Conservation (phyloP, 2,113 vertebrate genomes). For the Colaptes auratus region DNA sequence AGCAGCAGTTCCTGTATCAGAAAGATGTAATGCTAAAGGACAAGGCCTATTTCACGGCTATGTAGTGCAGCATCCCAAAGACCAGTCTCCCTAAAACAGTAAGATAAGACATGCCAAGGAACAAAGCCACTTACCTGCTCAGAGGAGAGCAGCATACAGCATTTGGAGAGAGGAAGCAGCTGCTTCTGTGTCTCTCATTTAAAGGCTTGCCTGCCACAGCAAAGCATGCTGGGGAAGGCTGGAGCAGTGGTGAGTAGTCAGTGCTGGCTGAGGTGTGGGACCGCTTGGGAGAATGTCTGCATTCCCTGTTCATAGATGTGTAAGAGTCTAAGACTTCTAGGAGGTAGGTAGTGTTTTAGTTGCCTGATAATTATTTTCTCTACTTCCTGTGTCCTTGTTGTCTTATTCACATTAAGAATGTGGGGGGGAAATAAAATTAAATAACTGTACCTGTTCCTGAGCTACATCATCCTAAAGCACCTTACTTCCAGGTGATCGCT, state of each 20-base stretch:
- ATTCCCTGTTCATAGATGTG: no score
- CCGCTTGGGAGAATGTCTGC: not conserved
- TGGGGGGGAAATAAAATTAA: not conserved
- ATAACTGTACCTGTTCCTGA: not conserved
- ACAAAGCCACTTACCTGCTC: not conserved
- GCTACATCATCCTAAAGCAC: not conserved
- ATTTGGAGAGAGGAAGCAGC: not conserved
- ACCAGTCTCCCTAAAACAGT: not conserved
- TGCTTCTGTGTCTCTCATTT: not conserved
- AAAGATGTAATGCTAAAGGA: not conserved
- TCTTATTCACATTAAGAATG: not conserved
- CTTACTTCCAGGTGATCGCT: not conserved
- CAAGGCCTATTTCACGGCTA: accelerated
- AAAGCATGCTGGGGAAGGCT: not conserved
- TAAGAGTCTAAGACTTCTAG: not conserved
- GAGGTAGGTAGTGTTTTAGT: not conserved
- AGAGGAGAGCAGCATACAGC: accelerated
- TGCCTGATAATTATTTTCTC: not conserved
- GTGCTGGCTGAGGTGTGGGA: not conserved
- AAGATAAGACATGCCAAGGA: not conserved
- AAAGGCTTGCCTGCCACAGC: not conserved
- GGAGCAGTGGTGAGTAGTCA: not conserved
- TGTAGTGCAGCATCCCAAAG: not conserved
- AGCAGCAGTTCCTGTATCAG: not conserved
- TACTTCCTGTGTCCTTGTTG: not conserved